Evolutionary conservation across 2,888 invertebrate genomes (phyloP), one percentile per base, ranked within the genome.

Genomic region (Noctuana brunneofusca): DNA sequence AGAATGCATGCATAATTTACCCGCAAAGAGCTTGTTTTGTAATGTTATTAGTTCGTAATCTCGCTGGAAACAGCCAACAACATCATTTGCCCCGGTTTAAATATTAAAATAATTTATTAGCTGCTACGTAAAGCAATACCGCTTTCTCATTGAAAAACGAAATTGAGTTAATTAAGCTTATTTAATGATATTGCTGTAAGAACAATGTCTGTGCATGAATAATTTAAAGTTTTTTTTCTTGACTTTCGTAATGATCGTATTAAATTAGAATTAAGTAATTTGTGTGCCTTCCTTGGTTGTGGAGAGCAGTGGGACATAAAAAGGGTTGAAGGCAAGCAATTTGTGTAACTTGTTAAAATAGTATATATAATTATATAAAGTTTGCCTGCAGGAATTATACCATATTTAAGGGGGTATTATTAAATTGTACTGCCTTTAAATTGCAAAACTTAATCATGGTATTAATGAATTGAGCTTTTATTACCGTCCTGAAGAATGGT

Each of bases 41-140:
- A 86, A 91, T 88, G 87, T 89, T 88, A 89, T 91, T 91, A 91
- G 90, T 87, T 85, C 78, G 88, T 88, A 90, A 91, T 91, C 89
- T 89, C 86, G 87, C 78, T 81, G 84, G 84, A 81, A 85, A 86
- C 84, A 82, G 85, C 86, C 84, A 84, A 84, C 84, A 84, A 80
- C 87, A 86, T 89, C 86, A 89, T 85, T 89, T 80, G 76, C 77
- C 74, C 80, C 75, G 69, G 82, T 74, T 87, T 78, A 85, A 89
- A 87, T 90, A 89, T 88, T 89, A 84, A 90, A 85, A 87, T 81
- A 86, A 89, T 90, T 89, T 88, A 89, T 88, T 84, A 81, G 79
- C 82, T 71, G 72, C 77, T 72, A 73, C 76, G 76, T 74, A 76
- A 75, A 76, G 73, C 74, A 75, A 74, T 77, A 69, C 63, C 67